Base-by-base conservation (phyloP, 2,113 vertebrate genomes). In the Saimiri boliviensis region DNA sequence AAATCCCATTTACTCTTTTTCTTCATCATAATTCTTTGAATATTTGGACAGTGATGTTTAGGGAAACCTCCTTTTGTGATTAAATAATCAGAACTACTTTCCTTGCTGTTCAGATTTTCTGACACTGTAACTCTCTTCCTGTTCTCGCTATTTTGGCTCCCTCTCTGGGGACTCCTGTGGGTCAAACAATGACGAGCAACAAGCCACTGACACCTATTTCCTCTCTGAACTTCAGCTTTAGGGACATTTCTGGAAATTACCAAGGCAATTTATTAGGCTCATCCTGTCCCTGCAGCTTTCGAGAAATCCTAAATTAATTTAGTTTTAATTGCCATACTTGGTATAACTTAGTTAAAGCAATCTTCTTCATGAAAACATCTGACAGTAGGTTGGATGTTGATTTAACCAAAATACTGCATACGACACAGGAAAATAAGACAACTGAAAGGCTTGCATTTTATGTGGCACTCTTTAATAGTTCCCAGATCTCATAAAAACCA, bases 361-460 rank as follows among this genome's bases (percentile, higher is more conserved):
- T 92, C 30, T 74, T 92, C 49, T 88, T 79, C 40, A 82, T 27
- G n/a, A 45, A 71, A 85, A 47, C 52, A 86, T 74, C 58, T 79
- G 85, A 92, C 6, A 13, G 80, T 71, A 56, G 52, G 42, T 84
- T 91, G 49, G 79, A 56, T 92, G 86, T 89, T 71, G 77, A 60
- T 76, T 92, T 89, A 81, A 37, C n/a, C 14, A 66, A 58, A 89
- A 96, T 58, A 54, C 71, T n/a, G 32, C 54, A 7, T 20, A n/a
- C 12, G 49, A 63, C 5, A 27, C 63, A 87, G n/a, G 37, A 54
- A 93, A 92, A 40, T 52, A n/a, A 89, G 81, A 79, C 70, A 93
- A 86, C 49, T 79, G 76, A 89, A 94, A 84, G 60, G 20, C n/a
- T 56, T 82, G 23, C 19, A 35, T 81, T 97, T 93, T 95, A 88